A percentile compares a stretch with the other conserved stretches of the same genome.
Evolutionary conservation across 2,888 invertebrate genomes (phyloP).

Genomic region (Tipula confusa): DNA sequence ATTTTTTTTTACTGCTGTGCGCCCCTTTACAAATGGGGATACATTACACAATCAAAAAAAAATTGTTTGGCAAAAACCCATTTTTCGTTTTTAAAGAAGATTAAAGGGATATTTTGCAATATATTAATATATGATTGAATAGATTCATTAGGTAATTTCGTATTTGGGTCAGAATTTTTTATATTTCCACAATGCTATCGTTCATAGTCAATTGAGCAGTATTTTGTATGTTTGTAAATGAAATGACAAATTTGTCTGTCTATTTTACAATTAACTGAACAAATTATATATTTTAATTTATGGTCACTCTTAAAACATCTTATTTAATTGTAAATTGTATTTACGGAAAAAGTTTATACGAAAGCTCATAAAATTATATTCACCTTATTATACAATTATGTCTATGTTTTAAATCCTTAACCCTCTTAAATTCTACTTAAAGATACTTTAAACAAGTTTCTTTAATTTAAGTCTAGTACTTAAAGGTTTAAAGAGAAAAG

Average conservation of each 20-base stretch:
- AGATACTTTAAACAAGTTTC: no score
- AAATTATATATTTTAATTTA: no score
- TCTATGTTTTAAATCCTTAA: no score
- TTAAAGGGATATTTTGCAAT: constrained; percentile 3
- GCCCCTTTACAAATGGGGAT: neutral
- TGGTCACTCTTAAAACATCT: no score
- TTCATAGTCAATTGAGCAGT: neutral
- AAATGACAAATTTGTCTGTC: neutral
- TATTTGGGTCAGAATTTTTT: neutral
- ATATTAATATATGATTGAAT: neutral
- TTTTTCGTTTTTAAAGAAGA: neutral
- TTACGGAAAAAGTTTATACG: no score
- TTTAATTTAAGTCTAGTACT: no score
- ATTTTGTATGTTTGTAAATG: neutral
- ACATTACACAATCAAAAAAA: neutral
- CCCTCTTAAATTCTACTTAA: no score
- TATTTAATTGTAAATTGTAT: no score
- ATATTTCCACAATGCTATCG: neutral
- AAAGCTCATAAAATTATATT: no score
- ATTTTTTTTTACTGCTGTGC: neutral
- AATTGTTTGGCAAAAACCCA: neutral
- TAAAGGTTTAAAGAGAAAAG: no score
- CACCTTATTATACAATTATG: no score
- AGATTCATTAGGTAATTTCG: neutral
- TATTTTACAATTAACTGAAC: neutral